These are phyloP conservation scores for Pocillopora meandrina DNA, from an alignment of 92 coral and sea anemone genomes.

Conservation along the genomic window DNA sequence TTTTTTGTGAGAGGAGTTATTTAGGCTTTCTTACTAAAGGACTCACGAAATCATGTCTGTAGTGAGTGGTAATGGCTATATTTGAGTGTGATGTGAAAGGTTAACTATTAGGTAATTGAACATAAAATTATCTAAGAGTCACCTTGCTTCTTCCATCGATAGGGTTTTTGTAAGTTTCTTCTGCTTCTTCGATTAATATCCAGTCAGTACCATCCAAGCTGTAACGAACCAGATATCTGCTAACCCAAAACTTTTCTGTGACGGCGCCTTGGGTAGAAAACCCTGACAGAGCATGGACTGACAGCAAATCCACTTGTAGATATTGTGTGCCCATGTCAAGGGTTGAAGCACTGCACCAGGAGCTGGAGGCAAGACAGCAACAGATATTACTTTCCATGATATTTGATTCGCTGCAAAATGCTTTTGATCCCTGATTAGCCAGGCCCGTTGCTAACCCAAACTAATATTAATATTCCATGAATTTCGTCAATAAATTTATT, in stretches of 20 bases:
- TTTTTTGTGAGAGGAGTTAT: too few relatives aligned
- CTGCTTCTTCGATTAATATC: conserved; percentile 7
- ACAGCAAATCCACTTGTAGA: conserved; percentile 15
- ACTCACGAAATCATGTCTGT: too few relatives aligned
- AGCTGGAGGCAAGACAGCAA: neutral
- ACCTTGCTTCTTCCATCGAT: neutral
- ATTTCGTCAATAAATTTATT: too few relatives aligned
- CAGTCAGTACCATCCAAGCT: conserved; percentile 40
- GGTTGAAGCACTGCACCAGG: conserved; percentile 24
- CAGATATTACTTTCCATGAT: neutral
- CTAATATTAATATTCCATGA: too few relatives aligned
- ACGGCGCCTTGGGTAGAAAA: conserved; percentile 53
- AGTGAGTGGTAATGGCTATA: too few relatives aligned
- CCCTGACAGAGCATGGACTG: conserved; percentile 10
- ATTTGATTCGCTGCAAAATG: too few relatives aligned
- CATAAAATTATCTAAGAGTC: neutral
- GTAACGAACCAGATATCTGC: conserved; percentile 31
- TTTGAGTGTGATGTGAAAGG: too few relatives aligned
- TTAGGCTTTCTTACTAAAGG: too few relatives aligned
- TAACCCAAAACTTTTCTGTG: conserved; percentile 49
- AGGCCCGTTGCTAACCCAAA: too few relatives aligned
- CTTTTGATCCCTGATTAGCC: too few relatives aligned
- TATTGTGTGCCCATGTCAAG: conserved; percentile 1
- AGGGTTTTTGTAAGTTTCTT: too few relatives aligned
- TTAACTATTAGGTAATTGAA: neutral